Evolutionary conservation across 2,888 invertebrate genomes (phyloP).

Genomic region (Meteorus cinctellus): DNA sequence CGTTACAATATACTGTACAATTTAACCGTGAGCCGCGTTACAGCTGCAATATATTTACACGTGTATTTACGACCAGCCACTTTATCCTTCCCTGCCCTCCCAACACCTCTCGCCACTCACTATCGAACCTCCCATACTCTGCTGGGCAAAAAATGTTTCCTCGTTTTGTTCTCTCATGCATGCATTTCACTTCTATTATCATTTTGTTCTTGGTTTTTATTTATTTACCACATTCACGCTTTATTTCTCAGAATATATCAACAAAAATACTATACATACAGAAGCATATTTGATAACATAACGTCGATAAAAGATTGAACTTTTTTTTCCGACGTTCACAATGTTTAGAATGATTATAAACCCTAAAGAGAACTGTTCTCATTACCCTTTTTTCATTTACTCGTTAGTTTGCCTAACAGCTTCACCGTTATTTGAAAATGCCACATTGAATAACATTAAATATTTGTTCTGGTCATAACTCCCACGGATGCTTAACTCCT

Average conservation of each 20-base stretch:
- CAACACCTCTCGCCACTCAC: conserved; percentile 20
- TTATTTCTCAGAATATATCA: not conserved
- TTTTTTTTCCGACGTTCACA: not conserved
- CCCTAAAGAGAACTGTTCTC: no score
- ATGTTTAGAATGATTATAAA: no score
- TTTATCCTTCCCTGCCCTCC: conserved; percentile 51
- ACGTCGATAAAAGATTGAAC: not conserved
- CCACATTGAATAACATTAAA: no score
- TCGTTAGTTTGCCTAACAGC: no score
- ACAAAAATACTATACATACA: not conserved
- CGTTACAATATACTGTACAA: conserved; percentile 53
- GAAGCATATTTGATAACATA: not conserved
- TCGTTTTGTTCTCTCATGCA: not conserved
- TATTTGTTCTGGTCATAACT: no score
- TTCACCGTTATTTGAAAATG: no score
- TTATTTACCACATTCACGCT: not conserved
- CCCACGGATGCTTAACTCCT: no score
- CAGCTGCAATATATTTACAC: conserved; percentile 70
- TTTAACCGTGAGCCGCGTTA: conserved; percentile 65
- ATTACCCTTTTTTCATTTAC: no score
- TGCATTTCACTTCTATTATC: not conserved
- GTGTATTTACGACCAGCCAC: conserved; percentile 68
- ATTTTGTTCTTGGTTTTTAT: not conserved
- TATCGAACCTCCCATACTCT: not conserved
- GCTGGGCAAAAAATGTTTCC: not conserved